These are phyloP conservation scores for Eptatretus atami DNA, from an alignment of 2,797 vertebrate species.

Conservation along the genomic window DNA sequence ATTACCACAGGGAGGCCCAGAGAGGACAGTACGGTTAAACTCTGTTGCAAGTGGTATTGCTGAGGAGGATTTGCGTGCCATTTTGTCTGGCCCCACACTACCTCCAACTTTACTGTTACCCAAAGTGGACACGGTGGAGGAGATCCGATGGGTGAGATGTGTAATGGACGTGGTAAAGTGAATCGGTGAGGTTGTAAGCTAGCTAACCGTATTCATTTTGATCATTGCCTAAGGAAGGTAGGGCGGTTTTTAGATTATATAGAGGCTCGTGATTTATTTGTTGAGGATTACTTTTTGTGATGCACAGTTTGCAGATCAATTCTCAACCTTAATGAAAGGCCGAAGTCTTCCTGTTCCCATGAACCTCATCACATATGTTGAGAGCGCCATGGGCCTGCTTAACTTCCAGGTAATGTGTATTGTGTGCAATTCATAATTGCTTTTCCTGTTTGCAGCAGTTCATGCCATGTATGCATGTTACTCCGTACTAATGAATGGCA, in stretches of 20 bases:
- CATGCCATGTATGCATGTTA: no score
- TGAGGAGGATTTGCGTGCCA: conserved; percentile 37
- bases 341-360: conserved; percentile 46
- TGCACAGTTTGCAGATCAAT: conserved; percentile 86
- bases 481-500: no score
- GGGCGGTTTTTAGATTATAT: no score
- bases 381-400: conserved; percentile 80
- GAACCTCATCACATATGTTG: conserved; percentile 91
- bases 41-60: conserved; percentile 61
- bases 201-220: no score
- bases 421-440: no score
- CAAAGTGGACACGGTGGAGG: conserved; percentile 51
- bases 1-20: conserved; percentile 36
- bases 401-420: conserved; percentile 71
- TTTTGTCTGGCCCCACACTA: conserved; percentile 33
- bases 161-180: conserved; percentile 7
- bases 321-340: conserved; percentile 46
- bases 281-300: no score
- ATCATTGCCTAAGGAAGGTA: no score
- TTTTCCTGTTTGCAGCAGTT: no score
- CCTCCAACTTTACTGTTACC: conserved; percentile 78
- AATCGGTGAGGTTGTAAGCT: no score
- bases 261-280: no score
- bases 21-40: conserved; percentile 75
- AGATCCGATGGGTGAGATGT: conserved; percentile 55